phyloP scores from a whole-genome alignment of 2,113 vertebrate genomes.

The Glaucidium brasilianum region DNA sequence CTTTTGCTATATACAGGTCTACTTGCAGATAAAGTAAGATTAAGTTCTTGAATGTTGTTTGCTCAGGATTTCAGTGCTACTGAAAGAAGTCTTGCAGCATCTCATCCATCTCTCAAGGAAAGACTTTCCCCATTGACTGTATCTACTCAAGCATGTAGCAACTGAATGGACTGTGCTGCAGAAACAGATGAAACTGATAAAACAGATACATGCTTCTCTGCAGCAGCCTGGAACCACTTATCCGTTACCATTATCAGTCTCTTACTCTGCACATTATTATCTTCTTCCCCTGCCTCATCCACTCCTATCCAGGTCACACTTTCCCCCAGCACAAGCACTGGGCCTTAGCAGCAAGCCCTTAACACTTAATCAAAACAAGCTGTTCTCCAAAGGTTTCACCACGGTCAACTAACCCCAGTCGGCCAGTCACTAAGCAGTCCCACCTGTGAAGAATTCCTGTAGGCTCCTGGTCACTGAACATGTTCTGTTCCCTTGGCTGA shows the following conservation, averaged over 20 bases:
- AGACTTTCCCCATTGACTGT: not conserved
- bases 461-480: not conserved
- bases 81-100: not conserved
- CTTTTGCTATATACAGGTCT: not conserved
- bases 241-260: not conserved
- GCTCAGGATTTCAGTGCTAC: not conserved
- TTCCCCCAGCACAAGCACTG: not conserved
- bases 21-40: not conserved
- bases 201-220: not conserved
- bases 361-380: not conserved
- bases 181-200: not conserved
- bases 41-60: not conserved
- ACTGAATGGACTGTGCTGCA: not conserved
- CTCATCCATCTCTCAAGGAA: not conserved
- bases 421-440: not conserved
- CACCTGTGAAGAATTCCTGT: not conserved
- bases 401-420: not conserved
- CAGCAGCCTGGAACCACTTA: not conserved
- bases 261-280: not conserved
- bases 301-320: not conserved
- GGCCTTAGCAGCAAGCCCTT: not conserved
- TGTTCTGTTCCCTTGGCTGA: not conserved
- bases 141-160: not conserved
- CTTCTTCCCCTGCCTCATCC: not conserved
- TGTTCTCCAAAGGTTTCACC: not conserved